Evolutionary conservation across 2,888 invertebrate species (phyloP), one percentile per base, ranked within the genome.

Genomic region (Sthenelais limicola): DNA sequence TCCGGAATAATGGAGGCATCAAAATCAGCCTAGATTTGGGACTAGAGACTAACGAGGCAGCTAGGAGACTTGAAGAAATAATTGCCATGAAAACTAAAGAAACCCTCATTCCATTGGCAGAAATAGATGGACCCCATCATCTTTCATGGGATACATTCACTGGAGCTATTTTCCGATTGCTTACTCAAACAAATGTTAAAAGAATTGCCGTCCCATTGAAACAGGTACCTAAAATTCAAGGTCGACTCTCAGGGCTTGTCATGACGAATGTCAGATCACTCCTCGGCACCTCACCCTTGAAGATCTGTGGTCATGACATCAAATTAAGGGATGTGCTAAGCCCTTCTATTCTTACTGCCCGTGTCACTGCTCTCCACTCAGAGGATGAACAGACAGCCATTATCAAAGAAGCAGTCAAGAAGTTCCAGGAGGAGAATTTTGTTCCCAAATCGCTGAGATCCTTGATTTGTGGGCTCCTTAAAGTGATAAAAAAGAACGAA

Each of bases 11-110:
- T n/a, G n/a, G n/a, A n/a, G n/a, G n/a, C n/a, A n/a, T n/a, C n/a
- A n/a, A n/a, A n/a, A n/a, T n/a, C n/a, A n/a, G n/a, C n/a, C 30
- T 56, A 12, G 56, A 56, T 21, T 33, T 56, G 18, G 56, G 56
- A 1, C 18, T 15, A 5, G 30, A 56, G 12, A 28, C 30, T 2
- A 12, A 15, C 12, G 56, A 56, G 18, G 56, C 30, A 9, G 56
- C 24, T 12, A 5, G 56, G 30, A 28, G 56, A 28, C 26, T 56
- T 32, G 56, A 56, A n/a, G 32, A 56, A 28, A 24, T 56, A 12
- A n/a, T 18, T 18, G 56, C 56, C 2, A 56, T 56, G 56, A 56
- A 56, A 32, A 33, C 30, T 28, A 32, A 5, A 32, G 7, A 56
- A 1, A 32, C 33, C 2, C 3, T n/a, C 5, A 56, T 56, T 28